A percentile compares a stretch with the other conserved stretches of the same genome.
These are phyloP conservation scores for Sinocyclocheilus rhinocerous DNA, from an alignment of 2,113 vertebrate genomes.

Conservation along the genomic window DNA sequence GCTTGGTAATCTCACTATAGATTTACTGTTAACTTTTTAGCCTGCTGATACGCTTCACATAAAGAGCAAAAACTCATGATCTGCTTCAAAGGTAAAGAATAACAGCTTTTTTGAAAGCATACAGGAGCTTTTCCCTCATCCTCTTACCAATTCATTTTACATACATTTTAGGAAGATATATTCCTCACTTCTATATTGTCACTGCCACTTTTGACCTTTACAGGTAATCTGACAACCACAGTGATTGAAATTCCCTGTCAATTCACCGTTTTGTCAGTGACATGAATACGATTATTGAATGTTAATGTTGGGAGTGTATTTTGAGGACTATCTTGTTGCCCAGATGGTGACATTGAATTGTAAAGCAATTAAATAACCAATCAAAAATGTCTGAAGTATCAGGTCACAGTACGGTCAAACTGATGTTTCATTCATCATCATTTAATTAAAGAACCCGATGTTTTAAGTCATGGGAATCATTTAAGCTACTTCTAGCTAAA, in stretches of 20 bases:
- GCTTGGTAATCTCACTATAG: conserved; percentile 36
- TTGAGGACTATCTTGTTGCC: neutral
- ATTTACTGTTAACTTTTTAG: conserved; percentile 46
- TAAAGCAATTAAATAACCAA: conserved; percentile 27
- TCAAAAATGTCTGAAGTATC: neutral
- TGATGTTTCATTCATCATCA: neutral
- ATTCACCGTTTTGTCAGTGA: conserved; percentile 14
- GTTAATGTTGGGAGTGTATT: conserved; percentile 9
- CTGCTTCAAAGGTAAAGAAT: conserved; percentile 23
- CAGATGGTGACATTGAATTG: conserved; percentile 13
- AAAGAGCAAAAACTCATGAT: conserved; percentile 23
- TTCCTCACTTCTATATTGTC: conserved; percentile 3
- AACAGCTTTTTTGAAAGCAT: conserved; percentile 24
- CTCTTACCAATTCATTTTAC: neutral
- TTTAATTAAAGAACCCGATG: neutral
- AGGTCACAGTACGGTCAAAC: neutral
- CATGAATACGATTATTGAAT: conserved; percentile 12
- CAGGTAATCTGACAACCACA: neutral
- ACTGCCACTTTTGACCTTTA: conserved; percentile 15
- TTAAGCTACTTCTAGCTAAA: no score
- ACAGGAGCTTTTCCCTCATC: conserved; percentile 6
- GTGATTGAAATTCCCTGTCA: conserved; percentile 5
- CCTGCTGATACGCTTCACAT: conserved; percentile 41
- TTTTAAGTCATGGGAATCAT: no score
- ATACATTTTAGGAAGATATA: neutral